A percentile compares a stretch with the other conserved stretches of the same genome.
These are phyloP conservation scores for Hirtodrosophila cameraria DNA, from an alignment of 2,888 invertebrate species.

Conservation along the genomic window DNA sequence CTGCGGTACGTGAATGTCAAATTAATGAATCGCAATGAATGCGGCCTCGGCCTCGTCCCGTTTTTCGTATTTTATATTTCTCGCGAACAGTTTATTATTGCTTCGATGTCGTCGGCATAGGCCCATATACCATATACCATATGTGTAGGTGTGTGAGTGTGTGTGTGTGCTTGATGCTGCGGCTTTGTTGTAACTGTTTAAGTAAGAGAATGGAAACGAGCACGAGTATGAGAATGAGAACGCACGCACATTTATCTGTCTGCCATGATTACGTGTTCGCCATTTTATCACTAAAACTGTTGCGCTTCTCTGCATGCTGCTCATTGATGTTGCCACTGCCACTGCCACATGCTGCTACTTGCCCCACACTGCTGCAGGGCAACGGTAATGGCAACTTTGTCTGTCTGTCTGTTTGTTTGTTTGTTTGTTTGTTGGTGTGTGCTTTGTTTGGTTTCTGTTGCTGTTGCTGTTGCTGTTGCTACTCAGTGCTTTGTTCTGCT, in stretches of 20 bases:
- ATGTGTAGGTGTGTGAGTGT: not conserved
- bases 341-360: conserved; percentile 6
- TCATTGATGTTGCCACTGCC: conserved; percentile 18
- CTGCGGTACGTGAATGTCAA: conserved; percentile 68
- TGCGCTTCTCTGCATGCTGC: conserved; percentile 64
- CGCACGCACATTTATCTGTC: conserved; percentile 71
- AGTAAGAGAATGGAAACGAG: not conserved
- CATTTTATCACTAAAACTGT: conserved; percentile 75
- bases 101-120: conserved; percentile 23
- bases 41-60: too few relatives aligned
- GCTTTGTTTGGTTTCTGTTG: conserved; percentile 57
- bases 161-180: conserved; percentile 3
- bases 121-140: conserved; percentile 21
- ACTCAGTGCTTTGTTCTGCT: conserved; percentile 65
- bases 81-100: conserved; percentile 47
- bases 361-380: conserved; percentile 7
- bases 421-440: conserved; percentile 13
- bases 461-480: conserved; percentile 23
- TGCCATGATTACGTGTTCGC: conserved; percentile 70
- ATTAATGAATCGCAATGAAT: conserved; percentile 76
- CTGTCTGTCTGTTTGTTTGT: conserved; percentile 15
- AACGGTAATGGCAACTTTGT: conserved; percentile 51
- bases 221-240: conserved; percentile 6
- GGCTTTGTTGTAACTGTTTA: conserved; percentile 10
- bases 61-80: conserved; percentile 42